Base-by-base conservation (phyloP, 2,113 vertebrate species). In the Python bivittatus region DNA sequence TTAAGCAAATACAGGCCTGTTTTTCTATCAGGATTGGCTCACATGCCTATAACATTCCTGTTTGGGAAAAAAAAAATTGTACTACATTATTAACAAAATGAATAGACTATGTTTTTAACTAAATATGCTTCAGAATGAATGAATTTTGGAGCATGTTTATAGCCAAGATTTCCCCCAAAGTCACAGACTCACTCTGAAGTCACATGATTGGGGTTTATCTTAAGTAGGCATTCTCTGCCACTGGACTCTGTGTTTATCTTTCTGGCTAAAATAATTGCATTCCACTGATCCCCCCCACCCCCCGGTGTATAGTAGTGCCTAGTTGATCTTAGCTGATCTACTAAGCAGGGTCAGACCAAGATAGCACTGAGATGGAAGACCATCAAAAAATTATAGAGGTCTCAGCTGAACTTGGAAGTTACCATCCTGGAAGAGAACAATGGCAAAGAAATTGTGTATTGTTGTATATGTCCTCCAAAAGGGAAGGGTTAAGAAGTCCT, bases 61-160 rank as follows among this genome's bases (percentile, higher is more conserved):
- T 96, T 96, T 68, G 96, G 94, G 53, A 11, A 15, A 29, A 44
- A 88, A 60, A 25, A 87, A 38, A 33, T 53, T 93, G 88, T 90
- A 91, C 91, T 92, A 94, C 93, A 92, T 95, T 94, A 96, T 79
- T 42, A 79, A 79, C 33, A 79, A 29, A 52, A 61, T 60, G 15
- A 88, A 44, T 93, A 90, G 89, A 91, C 92, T 92, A 93, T 93
- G 92, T 96, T 93, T 96, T 79, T 95, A 96, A 93, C 95, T 93
- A 96, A 97, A 95, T 96, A 96, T 97, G 97, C 95, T 95, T 97
- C 94, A 96, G 96, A 97, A 97, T 97, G 97, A 97, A 96, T 94
- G 94, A 95, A 96, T 97, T 97, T 96, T 97, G 96, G 94, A 96
- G 94, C 93, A 91, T 95, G 94, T 96, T 97, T 97, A 94, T 96